These are phyloP conservation scores for Spodoptera picta DNA, from an alignment of 2,888 invertebrate species.

Conservation along the genomic window DNA sequence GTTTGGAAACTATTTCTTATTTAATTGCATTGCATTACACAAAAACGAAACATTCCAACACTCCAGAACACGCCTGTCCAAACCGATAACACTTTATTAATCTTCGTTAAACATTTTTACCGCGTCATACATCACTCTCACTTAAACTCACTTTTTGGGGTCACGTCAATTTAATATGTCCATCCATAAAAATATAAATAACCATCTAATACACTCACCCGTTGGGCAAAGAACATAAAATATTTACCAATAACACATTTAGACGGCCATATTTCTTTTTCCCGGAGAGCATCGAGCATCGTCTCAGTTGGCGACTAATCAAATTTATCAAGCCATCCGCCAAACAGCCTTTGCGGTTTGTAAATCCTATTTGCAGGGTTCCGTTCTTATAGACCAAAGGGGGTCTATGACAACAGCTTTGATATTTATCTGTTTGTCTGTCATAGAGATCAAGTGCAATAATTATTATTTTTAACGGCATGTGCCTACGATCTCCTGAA, in stretches of 20 bases:
- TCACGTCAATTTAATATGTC: slow-evolving; percentile 32
- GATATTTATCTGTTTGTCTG: no score
- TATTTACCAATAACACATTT: slow-evolving; percentile 48
- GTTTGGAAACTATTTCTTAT: no score
- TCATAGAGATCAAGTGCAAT: no score
- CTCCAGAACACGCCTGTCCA: no score
- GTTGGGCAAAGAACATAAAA: slow-evolving; percentile 34
- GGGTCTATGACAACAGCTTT: background rate
- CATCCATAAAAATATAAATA: slow-evolving; percentile 36
- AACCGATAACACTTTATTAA: no score
- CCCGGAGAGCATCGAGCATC: slow-evolving; percentile 16
- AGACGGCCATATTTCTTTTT: slow-evolving; percentile 25
- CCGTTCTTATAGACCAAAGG: slow-evolving; percentile 23
- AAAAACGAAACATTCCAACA: no score
- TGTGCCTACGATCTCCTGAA: no score
- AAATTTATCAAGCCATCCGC: slow-evolving; percentile 48
- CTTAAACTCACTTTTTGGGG: slow-evolving; percentile 5
- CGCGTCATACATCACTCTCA: background rate
- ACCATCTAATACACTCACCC: slow-evolving; percentile 25
- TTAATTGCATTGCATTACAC: no score
- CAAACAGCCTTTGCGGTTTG: slow-evolving; percentile 18
- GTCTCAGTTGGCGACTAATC: slow-evolving; percentile 44
- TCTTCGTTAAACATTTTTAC: no score
- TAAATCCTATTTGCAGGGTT: slow-evolving; percentile 30
- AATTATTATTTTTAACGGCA: no score